These are phyloP conservation scores for Onychorhynchus coronatus DNA, from an alignment of 2,113 vertebrate species.

Conservation along the genomic window DNA sequence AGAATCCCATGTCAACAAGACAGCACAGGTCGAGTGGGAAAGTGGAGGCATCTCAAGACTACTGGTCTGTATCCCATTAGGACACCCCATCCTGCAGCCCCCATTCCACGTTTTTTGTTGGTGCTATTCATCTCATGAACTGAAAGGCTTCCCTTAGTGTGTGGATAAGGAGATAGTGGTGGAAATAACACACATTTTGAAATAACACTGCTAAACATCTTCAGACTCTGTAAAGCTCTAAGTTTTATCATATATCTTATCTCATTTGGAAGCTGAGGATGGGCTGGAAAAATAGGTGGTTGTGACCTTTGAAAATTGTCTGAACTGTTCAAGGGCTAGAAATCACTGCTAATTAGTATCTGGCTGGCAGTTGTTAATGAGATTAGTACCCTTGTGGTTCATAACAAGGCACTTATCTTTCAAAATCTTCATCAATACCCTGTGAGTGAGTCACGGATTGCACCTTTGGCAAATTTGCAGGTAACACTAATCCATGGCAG, in stretches of 20 bases:
- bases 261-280: not conserved
- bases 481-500: accelerated
- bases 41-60: not conserved
- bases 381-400: not conserved
- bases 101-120: not conserved
- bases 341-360: not conserved
- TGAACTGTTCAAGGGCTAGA: not conserved
- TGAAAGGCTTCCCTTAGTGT: not conserved
- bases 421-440: not conserved
- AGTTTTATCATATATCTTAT: not conserved
- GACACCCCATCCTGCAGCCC: not conserved
- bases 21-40: not conserved
- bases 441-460: not conserved
- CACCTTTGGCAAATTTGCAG: not conserved
- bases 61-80: not conserved
- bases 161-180: not conserved
- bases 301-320: not conserved
- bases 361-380: not conserved
- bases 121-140: not conserved
- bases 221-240: not conserved
- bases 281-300: not conserved
- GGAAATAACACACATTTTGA: not conserved
- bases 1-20: not conserved
- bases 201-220: not conserved
- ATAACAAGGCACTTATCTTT: not conserved